Evolutionary conservation across 2,113 vertebrate species (phyloP).

Genomic region (Camelus bactrianus): DNA sequence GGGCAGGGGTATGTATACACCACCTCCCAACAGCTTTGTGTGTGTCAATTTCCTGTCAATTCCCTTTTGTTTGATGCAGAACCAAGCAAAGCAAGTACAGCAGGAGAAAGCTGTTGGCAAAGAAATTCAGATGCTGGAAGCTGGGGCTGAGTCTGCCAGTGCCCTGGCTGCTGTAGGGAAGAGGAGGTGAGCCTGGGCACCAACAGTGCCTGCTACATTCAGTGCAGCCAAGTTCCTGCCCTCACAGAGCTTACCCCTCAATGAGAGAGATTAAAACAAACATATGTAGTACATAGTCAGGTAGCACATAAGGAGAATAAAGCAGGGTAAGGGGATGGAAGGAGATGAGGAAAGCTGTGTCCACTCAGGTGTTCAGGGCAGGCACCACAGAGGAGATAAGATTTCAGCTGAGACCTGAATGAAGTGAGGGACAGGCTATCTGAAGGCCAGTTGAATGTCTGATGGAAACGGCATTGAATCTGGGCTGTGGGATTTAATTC

Average conservation of each 20-base stretch:
- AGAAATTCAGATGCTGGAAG: background rate
- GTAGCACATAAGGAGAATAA: background rate
- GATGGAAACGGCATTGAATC: background rate
- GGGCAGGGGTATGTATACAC: too few relatives aligned
- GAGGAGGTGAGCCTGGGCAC: background rate
- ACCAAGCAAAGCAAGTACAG: background rate
- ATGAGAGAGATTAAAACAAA: background rate
- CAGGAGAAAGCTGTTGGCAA: background rate
- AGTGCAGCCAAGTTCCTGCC: background rate
- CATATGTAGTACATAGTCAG: accelerated
- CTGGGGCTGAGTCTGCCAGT: background rate
- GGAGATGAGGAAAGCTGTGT: accelerated
- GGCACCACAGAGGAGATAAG: background rate
- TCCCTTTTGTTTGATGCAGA: background rate
- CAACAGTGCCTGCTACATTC: background rate
- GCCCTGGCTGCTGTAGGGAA: background rate
- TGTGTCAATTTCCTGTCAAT: constrained; percentile 11
- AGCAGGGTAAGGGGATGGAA: background rate
- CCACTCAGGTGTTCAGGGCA: background rate
- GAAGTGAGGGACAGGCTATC: background rate
- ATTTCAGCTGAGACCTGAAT: background rate
- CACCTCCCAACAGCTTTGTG: background rate
- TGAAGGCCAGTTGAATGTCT: background rate
- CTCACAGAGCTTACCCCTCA: background rate
- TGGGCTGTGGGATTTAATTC: background rate